phyloP scores from a whole-genome alignment of 2,797 vertebrate species.

The Pipistrellus pipistrellus region DNA sequence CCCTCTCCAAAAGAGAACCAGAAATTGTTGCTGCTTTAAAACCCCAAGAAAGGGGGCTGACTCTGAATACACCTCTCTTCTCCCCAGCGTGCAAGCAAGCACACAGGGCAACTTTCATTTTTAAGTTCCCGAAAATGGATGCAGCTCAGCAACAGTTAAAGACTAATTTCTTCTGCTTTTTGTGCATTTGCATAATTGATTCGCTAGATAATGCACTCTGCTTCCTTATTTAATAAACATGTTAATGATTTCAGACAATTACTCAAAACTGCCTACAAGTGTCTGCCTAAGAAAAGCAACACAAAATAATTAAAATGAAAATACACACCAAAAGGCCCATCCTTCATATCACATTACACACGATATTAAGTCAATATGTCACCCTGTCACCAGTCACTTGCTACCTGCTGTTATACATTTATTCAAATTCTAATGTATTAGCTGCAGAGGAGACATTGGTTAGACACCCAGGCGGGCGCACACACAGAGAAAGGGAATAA shows the following conservation, averaged over 20 bases:
- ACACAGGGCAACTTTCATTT: slow-evolving; percentile 79
- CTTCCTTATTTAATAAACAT: slow-evolving; percentile 92
- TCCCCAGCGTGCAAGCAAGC: too few species aligned
- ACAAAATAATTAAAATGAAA: slow-evolving; percentile 88
- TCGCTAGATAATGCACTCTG: slow-evolving; percentile 90
- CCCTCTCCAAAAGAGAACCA: slow-evolving; percentile 66
- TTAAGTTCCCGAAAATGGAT: slow-evolving; percentile 86
- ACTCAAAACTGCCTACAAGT: slow-evolving; percentile 89
- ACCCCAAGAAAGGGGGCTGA: slow-evolving; percentile 55
- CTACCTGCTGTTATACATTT: slow-evolving; percentile 91
- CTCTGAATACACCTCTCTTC: background rate
- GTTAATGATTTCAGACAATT: slow-evolving; percentile 92
- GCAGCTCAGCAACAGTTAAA: slow-evolving; percentile 88
- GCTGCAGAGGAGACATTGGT: slow-evolving; percentile 84
- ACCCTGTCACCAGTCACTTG: slow-evolving; percentile 90
- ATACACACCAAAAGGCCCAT: slow-evolving; percentile 89
- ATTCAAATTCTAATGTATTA: slow-evolving; percentile 87
- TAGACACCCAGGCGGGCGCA: slow-evolving; percentile 87
- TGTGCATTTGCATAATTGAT: slow-evolving; percentile 92
- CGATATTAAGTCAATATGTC: slow-evolving; percentile 91
- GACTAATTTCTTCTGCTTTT: slow-evolving; percentile 87
- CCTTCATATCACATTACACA: slow-evolving; percentile 89
- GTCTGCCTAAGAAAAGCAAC: slow-evolving; percentile 87
- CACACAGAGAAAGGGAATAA: slow-evolving; percentile 82
- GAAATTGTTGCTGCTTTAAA: slow-evolving; percentile 76